A percentile compares a stretch with the other conserved stretches of the same genome.
Evolutionary conservation across 2,113 vertebrate genomes (phyloP).

Genomic region (Capreolus pygargus): DNA sequence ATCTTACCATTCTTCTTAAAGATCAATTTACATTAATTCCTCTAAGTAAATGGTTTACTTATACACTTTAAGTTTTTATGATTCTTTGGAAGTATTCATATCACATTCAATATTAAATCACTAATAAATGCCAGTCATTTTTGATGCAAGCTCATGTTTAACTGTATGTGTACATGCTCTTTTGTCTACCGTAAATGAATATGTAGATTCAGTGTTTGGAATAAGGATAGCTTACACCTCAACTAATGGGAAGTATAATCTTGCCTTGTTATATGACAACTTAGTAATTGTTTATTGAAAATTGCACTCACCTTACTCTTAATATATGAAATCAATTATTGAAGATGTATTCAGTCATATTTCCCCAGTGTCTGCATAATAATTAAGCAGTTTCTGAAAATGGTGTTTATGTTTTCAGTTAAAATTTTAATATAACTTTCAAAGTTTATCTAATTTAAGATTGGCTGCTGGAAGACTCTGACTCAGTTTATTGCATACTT

Average conservation of each 20-base stretch:
- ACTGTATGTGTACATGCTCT: not conserved
- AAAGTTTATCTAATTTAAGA: conserved; percentile 14
- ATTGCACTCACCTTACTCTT: not conserved
- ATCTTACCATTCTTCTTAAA: not conserved
- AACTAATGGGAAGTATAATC: conserved; percentile 31
- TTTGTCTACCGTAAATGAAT: not conserved
- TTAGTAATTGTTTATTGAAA: conserved; percentile 32
- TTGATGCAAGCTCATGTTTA: not conserved
- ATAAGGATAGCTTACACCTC: not conserved
- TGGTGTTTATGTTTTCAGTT: not conserved
- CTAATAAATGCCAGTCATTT: not conserved
- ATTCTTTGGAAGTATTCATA: not conserved
- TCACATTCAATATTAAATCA: not conserved
- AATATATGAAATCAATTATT: conserved; percentile 52
- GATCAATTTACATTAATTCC: not conserved
- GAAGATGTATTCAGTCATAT: conserved; percentile 41
- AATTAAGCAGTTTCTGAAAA: conserved; percentile 52
- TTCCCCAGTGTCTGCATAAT: conserved; percentile 29
- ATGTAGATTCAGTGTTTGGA: not conserved
- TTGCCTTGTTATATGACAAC: not conserved
- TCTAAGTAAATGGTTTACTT: not conserved
- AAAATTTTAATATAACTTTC: conserved; percentile 46
- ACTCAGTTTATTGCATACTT: not conserved
- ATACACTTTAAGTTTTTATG: not conserved
- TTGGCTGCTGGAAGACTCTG: not conserved